These are phyloP conservation scores for Chondrilla cf. caribensis DNA, from an alignment of 37 sponge, comb jelly and placozoan species.

Conservation along the genomic window DNA sequence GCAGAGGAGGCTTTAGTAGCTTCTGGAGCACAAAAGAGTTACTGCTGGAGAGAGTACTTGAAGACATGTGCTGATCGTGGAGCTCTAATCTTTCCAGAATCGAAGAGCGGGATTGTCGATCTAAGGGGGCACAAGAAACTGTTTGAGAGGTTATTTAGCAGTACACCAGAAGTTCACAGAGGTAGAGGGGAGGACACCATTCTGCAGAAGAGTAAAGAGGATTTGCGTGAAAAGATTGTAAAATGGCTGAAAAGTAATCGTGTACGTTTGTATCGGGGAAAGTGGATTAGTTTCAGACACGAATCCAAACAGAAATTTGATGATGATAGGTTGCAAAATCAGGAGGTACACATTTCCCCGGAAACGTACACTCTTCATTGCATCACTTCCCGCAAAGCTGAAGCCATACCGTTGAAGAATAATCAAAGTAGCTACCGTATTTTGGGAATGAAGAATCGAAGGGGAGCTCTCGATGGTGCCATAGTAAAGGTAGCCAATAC, in stretches of 20 bases:
- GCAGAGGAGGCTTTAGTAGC: conserved; percentile 32
- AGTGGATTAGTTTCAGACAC: not conserved
- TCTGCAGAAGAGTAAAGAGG: not conserved
- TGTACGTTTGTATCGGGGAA: not conserved
- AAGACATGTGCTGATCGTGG: conserved; percentile 49
- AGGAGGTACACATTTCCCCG: too few species aligned
- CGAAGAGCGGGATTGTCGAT: too few species aligned
- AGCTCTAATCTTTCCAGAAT: conserved; percentile 30
- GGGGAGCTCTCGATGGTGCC: conserved; percentile 64
- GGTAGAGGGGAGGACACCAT: not conserved
- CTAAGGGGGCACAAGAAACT: not conserved
- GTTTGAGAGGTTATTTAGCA: not conserved
- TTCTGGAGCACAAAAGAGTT: not conserved
- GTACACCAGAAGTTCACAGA: not conserved
- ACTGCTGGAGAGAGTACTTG: conserved; percentile 72
- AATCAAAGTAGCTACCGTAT: conserved; percentile 20
- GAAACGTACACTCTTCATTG: not conserved
- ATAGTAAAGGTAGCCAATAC: conserved; percentile 39
- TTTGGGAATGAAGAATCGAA: conserved; percentile 41
- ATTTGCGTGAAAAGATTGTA: not conserved
- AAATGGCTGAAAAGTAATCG: not conserved
- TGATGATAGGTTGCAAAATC: too few species aligned
- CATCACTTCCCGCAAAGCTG: conserved; percentile 8
- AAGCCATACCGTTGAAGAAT: conserved; percentile 58
- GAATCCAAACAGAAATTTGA: too few species aligned